Evolutionary conservation across 2,888 invertebrate genomes (phyloP), one percentile per base, ranked within the genome.

Genomic region (Drosophila falleni): DNA sequence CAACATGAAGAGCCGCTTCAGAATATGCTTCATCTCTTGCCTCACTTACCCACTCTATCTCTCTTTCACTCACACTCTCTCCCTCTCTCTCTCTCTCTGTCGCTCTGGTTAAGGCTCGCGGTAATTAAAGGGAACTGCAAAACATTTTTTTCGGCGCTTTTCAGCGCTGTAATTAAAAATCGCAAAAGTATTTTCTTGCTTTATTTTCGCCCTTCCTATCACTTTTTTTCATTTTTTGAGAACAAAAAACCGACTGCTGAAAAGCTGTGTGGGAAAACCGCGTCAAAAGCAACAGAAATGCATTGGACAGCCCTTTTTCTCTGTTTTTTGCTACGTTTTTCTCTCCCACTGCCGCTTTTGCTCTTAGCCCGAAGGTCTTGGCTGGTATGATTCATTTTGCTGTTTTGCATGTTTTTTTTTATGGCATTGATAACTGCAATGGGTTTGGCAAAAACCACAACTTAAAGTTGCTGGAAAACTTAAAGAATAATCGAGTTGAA

Each of bases 101-200:
- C 19, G 19, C 5, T 29, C 29, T 42, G 37, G 51, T 33, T 61
- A 54, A 50, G 50, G 72, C 80, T 68, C 77, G 83, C 83, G 87
- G 84, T 84, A 84, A 84, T 84, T 84, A 84, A 84, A 82, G 85
- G 80, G 78, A 81, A 74, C 87, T 78, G 87, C 75, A 67, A 75
- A 78, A 53, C 58, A 59, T 78, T 80, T 84, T 84, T 83, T 84
- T 84, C 66, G 81, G 85, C 74, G 81, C 85, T 87, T 84, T 84
- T 84, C 81, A 82, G 81, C 73, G 87, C 78, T 78, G 87, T 88
- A 88, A 88, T 88, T 88, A 88, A 88, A 88, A 89, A 85, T 83
- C 71, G 83, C 80, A 81, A 88, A 83, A 79, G 83, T 79, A 78
- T 74, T 80, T 76, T 67, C 70, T 59, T 70, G 42, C 53, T 50